phyloP scores from a whole-genome alignment of 2,888 invertebrate genomes.

The Agrochola lota region DNA sequence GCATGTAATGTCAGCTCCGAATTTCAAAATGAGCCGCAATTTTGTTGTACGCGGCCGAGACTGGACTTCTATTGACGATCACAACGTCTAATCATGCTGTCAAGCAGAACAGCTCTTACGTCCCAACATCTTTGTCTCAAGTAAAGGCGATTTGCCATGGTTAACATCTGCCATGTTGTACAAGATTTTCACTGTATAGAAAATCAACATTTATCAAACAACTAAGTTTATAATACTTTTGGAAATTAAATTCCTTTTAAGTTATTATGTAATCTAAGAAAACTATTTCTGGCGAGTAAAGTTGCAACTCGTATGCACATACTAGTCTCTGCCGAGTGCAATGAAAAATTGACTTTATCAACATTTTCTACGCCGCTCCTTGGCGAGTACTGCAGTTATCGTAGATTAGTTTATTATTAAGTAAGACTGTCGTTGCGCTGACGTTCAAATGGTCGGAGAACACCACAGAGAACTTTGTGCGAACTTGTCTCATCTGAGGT shows the following conservation, averaged over 20 bases:
- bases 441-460: slow-evolving; percentile 46
- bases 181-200: slow-evolving; percentile 5
- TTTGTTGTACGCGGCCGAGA: slow-evolving; percentile 39
- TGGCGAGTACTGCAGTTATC: slow-evolving; percentile 64
- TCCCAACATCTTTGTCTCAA: background rate
- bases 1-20: slow-evolving; percentile 33
- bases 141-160: slow-evolving; percentile 8
- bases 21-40: slow-evolving; percentile 27
- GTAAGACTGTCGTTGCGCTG: slow-evolving; percentile 63
- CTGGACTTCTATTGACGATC: slow-evolving; percentile 2
- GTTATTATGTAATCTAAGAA: slow-evolving; percentile 14
- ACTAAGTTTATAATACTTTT: background rate
- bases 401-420: slow-evolving; percentile 63
- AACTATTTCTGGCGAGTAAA: background rate
- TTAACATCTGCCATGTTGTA: slow-evolving; percentile 5
- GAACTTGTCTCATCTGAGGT: background rate
- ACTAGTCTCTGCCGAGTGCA: slow-evolving; percentile 43
- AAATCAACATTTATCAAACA: slow-evolving; percentile 9
- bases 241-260: background rate
- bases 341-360: slow-evolving; percentile 35
- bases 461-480: background rate
- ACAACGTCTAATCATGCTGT: background rate
- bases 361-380: slow-evolving; percentile 42
- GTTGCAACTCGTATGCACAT: background rate
- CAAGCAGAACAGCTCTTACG: background rate